Conservation (phyloP, 2,113 vertebrate species). For the Microcebus jonahi region DNA sequence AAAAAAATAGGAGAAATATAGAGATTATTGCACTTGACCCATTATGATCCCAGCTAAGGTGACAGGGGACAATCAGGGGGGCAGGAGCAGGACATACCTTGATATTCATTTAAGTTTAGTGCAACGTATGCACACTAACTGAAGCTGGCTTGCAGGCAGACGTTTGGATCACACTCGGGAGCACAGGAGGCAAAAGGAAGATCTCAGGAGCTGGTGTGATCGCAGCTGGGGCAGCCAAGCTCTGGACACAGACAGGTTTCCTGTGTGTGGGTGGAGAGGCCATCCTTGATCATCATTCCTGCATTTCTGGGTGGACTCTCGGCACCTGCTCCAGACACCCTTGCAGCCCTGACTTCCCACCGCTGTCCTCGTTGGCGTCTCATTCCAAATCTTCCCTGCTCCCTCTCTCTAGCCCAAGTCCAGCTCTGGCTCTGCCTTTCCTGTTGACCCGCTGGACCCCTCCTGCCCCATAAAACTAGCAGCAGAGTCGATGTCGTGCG, state of each 20-base stretch:
- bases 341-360: not conserved
- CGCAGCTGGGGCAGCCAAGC: not conserved
- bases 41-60: slow-evolving; percentile 40
- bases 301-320: not conserved
- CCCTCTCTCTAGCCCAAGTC: accelerated
- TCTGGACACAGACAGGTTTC: accelerated
- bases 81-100: slow-evolving; percentile 68
- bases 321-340: too few species aligned
- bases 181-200: slow-evolving; percentile 61
- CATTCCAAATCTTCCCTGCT: not conserved
- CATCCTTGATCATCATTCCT: accelerated
- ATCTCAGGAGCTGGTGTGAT: slow-evolving; percentile 64
- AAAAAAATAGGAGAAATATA: slow-evolving; percentile 28
- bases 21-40: slow-evolving; percentile 42
- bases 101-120: slow-evolving; percentile 77
- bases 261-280: not conserved
- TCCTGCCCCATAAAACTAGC: accelerated
- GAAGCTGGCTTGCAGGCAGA: slow-evolving; percentile 75
- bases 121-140: slow-evolving; percentile 69
- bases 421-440: not conserved
- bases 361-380: not conserved
- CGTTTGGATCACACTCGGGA: slow-evolving; percentile 62
- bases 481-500: accelerated
- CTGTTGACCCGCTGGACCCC: accelerated
- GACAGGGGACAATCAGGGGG: slow-evolving; percentile 40